Evolutionary conservation across 1,140 invertebrate genomes (phyloP), one percentile per base, ranked within the genome.

Genomic region (Bombus superbus): DNA sequence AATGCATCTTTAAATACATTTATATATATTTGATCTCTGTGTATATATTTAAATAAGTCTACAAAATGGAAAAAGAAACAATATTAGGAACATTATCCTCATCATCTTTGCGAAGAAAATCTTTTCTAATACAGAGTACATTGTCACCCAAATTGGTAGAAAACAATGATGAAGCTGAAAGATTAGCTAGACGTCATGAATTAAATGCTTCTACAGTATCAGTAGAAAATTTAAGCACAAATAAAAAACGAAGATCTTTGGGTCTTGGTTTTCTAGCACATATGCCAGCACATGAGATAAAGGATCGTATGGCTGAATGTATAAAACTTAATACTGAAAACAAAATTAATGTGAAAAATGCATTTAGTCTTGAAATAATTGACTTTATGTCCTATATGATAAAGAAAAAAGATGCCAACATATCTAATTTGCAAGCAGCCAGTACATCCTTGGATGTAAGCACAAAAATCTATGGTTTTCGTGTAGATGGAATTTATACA

Each of bases 341-440:
- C 69, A 98, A 98, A 97, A 98, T 98, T 86, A 98, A 96, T 92
- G 95, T 96, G n/a, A 98, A 98, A 93, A 98, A 98, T 96, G 98
- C 97, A 2, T 98, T 98, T 96, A 97, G 96, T 88, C 94, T 98
- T 2, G 97, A 98, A 92, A 96, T 98, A 40, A 98, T 98, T 91
- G 98, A 98, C 92, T 97, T 97, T 89, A 97, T 98, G 96, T 96
- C 96, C 4, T 96, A 97, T 35, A 96, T 97, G 95, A 90, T 98
- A 69, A 96, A 96, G 66, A 96, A 97, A 79, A 96, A 97, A 90
- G 96, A 97, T 92, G 93, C 94, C 0, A 95, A 96, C 72, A 96
- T 97, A 95, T 96, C 97, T 76, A 97, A 97, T 93, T 96, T 97
- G 28, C 96, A 98, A 96, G 96, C 97, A 44, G 98, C 97, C 2